phyloP scores from a whole-genome alignment of 2,888 invertebrate genomes.

The Geotrupes spiniger region DNA sequence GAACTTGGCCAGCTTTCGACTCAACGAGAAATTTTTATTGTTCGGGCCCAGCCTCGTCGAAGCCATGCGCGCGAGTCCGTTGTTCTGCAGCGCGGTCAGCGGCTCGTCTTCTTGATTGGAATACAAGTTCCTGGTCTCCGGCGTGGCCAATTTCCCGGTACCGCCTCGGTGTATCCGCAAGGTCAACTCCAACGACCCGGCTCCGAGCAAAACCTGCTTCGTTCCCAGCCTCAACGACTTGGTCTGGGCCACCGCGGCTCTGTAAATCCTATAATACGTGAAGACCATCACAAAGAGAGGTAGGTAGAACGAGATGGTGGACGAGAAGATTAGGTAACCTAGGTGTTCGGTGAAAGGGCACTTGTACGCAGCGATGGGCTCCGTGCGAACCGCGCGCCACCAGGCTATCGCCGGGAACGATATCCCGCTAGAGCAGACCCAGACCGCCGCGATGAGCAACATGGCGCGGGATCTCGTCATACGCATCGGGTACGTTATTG shows the following conservation, averaged over 20 bases:
- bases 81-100: conserved; percentile 72
- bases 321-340: conserved; percentile 95
- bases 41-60: conserved; percentile 63
- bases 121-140: conserved; percentile 37
- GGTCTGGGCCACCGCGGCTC: conserved; percentile 90
- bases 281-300: conserved; percentile 97
- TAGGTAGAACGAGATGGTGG: conserved; percentile 95
- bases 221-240: conserved; percentile 87
- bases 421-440: conserved; percentile 95
- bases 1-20: conserved; percentile 90
- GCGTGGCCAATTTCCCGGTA: conserved; percentile 58
- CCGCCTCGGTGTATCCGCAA: conserved; percentile 93
- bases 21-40: conserved; percentile 85
- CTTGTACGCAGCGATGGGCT: conserved; percentile 76
- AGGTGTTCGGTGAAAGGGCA: conserved; percentile 97
- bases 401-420: conserved; percentile 97
- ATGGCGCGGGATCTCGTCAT: conserved; percentile 89
- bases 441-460: conserved; percentile 87
- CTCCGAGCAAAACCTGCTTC: conserved; percentile 82
- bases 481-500: conserved; percentile 92
- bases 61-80: conserved; percentile 68
- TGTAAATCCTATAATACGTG: conserved; percentile 94
- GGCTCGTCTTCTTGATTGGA: conserved; percentile 74
- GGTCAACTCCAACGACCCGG: conserved; percentile 83
- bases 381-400: conserved; percentile 87